Evolutionary conservation across 2,797 vertebrate species (phyloP).

Genomic region (Buphagus erythrorhynchus): DNA sequence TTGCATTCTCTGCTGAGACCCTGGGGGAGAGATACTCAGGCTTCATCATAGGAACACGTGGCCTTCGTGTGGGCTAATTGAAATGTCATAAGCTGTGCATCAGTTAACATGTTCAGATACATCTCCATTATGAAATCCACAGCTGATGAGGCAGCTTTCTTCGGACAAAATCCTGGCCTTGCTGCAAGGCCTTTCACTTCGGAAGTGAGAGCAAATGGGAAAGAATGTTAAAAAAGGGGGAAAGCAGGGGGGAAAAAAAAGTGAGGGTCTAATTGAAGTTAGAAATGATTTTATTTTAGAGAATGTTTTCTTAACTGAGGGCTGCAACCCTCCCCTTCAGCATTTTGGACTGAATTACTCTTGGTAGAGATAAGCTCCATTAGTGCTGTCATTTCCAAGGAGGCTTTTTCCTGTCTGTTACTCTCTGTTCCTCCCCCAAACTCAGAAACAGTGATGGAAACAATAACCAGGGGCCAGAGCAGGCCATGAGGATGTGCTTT

Average conservation of each 20-base stretch:
- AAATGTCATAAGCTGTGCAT: slow-evolving; percentile 56
- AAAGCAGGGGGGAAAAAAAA: neutral
- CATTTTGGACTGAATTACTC: slow-evolving; percentile 86
- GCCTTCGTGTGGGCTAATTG: slow-evolving; percentile 46
- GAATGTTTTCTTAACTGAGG: slow-evolving; percentile 87
- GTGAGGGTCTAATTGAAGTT: slow-evolving; percentile 77
- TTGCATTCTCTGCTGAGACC: slow-evolving; percentile 19
- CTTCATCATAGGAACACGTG: slow-evolving; percentile 10
- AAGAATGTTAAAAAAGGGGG: neutral
- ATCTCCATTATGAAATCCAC: neutral
- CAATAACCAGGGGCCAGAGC: slow-evolving; percentile 66
- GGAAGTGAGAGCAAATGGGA: neutral
- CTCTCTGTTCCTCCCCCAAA: slow-evolving; percentile 40
- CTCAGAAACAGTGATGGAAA: slow-evolving; percentile 67
- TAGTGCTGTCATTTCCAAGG: slow-evolving; percentile 81
- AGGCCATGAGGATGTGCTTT: slow-evolving; percentile 64
- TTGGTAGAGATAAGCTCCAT: slow-evolving; percentile 86
- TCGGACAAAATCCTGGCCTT: neutral
- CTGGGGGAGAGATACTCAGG: neutral
- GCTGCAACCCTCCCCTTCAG: slow-evolving; percentile 74
- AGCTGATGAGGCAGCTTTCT: neutral
- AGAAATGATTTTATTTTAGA: slow-evolving; percentile 83
- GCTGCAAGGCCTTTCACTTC: neutral
- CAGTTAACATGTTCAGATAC: neutral
- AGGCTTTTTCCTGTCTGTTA: slow-evolving; percentile 51